Conservation (phyloP, 30 jellyfish, hydroid and myxozoan genomes). For the Cassiopea andromeda region DNA sequence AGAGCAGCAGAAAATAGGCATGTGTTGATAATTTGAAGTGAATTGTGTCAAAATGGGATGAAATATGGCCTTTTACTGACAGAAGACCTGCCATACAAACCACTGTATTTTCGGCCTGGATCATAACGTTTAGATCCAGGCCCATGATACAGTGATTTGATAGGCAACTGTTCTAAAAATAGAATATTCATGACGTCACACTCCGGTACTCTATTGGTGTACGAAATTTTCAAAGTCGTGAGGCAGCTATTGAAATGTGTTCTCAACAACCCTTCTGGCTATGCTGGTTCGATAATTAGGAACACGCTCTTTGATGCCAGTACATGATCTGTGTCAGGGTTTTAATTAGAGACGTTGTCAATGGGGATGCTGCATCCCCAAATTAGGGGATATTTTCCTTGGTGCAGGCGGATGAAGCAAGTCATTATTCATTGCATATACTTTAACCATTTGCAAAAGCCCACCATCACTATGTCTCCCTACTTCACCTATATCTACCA, state of each 20-base stretch:
- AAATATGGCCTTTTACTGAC: too few species aligned
- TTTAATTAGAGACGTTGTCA: constrained; percentile 20
- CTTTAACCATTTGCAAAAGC: constrained; percentile 26
- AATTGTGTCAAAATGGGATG: too few species aligned
- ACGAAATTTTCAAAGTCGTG: constrained; percentile 50
- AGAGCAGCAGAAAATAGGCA: too few species aligned
- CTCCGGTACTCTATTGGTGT: constrained; percentile 15
- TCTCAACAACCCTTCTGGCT: constrained; percentile 54
- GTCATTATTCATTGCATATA: constrained; percentile 24
- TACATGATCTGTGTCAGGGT: constrained; percentile 23
- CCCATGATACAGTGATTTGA: too few species aligned
- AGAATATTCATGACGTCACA: too few species aligned
- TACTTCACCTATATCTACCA: constrained; percentile 23
- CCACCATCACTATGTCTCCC: constrained; percentile 48
- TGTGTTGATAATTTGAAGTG: too few species aligned
- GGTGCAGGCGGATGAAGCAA: constrained; percentile 1
- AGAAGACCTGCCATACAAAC: too few species aligned
- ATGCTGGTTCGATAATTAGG: constrained; percentile 34
- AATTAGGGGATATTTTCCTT: not conserved
- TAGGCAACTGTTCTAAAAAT: too few species aligned
- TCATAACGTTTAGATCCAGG: too few species aligned
- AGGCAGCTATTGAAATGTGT: constrained; percentile 51
- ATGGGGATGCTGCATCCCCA: constrained; percentile 30
- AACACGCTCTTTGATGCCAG: constrained; percentile 12
- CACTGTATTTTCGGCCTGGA: too few species aligned